Evolutionary conservation across 1,140 invertebrate species (phyloP).

Genomic region (Oncopodura yosiiana): DNA sequence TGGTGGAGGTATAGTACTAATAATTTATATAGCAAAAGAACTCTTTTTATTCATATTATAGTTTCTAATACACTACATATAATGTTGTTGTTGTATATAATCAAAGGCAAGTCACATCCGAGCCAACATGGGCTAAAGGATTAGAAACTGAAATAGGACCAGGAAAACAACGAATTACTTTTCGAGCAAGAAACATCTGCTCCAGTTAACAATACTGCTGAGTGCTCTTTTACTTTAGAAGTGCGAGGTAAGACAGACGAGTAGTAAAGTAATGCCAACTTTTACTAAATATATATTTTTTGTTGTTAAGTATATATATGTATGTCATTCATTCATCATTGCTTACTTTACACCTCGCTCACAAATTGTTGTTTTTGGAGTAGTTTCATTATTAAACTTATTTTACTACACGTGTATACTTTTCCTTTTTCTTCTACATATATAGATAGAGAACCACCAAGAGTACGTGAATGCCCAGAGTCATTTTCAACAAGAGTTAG

Average conservation of each 20-base stretch:
- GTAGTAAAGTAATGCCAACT: neutral
- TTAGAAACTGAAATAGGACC: slow-evolving; percentile 50
- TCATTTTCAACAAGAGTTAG: slow-evolving; percentile 51
- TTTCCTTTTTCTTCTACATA: slow-evolving; percentile 15
- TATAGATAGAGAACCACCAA: slow-evolving; percentile 49
- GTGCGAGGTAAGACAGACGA: slow-evolving; percentile 44
- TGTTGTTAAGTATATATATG: neutral
- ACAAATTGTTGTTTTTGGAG: neutral
- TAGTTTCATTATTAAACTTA: neutral
- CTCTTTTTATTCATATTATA: neutral
- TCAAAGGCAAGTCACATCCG: slow-evolving; percentile 37
- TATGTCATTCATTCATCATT: neutral
- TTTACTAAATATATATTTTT: neutral
- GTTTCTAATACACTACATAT: neutral
- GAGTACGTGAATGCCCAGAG: slow-evolving; percentile 50
- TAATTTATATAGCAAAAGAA: neutral
- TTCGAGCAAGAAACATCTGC: slow-evolving; percentile 43
- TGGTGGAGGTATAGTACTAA: slow-evolving; percentile 45
- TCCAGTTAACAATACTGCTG: slow-evolving; percentile 45
- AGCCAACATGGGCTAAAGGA: slow-evolving; percentile 54
- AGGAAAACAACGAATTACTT: slow-evolving; percentile 50
- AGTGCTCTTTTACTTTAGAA: slow-evolving; percentile 52
- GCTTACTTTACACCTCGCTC: neutral
- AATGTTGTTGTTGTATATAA: neutral
- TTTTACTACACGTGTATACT: neutral